Conservation (phyloP, 1,140 invertebrate species). For the Parasteatoda tepidariorum region DNA sequence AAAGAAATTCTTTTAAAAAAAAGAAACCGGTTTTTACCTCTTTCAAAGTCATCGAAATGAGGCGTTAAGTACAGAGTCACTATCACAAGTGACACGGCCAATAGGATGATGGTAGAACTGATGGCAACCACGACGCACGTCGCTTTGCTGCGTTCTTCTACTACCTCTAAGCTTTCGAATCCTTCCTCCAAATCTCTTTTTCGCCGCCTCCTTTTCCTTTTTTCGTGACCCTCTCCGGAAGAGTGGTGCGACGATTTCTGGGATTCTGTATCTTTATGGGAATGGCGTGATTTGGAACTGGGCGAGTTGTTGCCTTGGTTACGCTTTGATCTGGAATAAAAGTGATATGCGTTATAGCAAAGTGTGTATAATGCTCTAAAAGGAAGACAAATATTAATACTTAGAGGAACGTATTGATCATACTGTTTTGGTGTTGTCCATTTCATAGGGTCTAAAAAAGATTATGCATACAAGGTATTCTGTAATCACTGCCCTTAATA, state of each 20-base stretch:
- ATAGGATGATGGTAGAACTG: conserved; percentile 43
- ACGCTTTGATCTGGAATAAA: conserved; percentile 10
- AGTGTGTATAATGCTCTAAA: too few species aligned
- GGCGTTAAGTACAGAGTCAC: conserved; percentile 47
- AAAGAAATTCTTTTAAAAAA: too few species aligned
- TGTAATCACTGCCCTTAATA: too few species aligned
- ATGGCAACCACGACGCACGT: conserved; percentile 46
- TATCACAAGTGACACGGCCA: conserved; percentile 37
- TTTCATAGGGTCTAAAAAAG: too few species aligned
- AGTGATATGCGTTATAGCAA: too few species aligned
- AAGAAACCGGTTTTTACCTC: conserved; percentile 6
- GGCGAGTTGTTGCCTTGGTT: not conserved
- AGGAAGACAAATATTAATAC: too few species aligned
- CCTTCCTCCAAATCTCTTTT: not conserved
- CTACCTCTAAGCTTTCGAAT: not conserved
- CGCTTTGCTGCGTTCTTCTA: conserved; percentile 38
- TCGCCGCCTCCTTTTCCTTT: not conserved
- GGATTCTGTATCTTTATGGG: conserved; percentile 15
- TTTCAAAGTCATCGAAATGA: conserved; percentile 21
- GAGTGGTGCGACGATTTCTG: conserved; percentile 29
- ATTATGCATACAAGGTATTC: too few species aligned
- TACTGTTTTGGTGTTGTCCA: too few species aligned
- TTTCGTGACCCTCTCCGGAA: not conserved
- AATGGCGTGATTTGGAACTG: conserved; percentile 27
- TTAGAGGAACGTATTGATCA: too few species aligned